Percentiles rank a stretch among this genome's conserved stretches.
Evolutionary conservation across 2,113 vertebrate species (phyloP).

Genomic region (Amphilophus citrinellus): DNA sequence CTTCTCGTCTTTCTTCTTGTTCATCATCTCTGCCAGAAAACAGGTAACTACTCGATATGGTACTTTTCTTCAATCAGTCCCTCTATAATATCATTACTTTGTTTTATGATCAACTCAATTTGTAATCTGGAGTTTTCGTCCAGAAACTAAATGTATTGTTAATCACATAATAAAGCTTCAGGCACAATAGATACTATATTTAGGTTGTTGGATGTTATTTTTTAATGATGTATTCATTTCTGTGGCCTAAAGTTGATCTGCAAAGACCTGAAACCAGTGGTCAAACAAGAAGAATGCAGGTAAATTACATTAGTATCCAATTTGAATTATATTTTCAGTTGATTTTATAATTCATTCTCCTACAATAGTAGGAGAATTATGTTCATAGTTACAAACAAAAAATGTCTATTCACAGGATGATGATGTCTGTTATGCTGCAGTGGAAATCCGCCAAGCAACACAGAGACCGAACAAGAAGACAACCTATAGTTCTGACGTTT

Average conservation of each 20-base stretch:
- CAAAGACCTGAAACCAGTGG: conserved; percentile 6
- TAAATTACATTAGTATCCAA: neutral
- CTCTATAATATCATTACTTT: neutral
- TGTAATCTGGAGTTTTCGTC: neutral
- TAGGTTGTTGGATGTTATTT: no score
- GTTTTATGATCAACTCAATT: neutral
- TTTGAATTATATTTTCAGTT: accelerated
- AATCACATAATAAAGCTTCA: neutral
- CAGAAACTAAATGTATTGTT: neutral
- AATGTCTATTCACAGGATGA: neutral
- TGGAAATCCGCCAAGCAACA: neutral
- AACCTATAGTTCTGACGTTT: no score
- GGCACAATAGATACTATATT: neutral
- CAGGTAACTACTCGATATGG: conserved; percentile 28
- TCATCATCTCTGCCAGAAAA: conserved; percentile 26
- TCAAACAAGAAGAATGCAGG: neutral
- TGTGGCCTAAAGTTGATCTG: neutral
- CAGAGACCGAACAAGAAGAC: neutral
- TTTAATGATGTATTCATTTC: neutral
- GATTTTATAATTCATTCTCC: neutral
- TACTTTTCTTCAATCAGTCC: neutral
- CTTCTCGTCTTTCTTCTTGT: conserved; percentile 36
- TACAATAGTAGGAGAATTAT: no score
- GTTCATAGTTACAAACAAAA: neutral
- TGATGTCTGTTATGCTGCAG: neutral